phyloP scores from a whole-genome alignment of 2,113 vertebrate genomes.

The Brevimyrus niger region DNA sequence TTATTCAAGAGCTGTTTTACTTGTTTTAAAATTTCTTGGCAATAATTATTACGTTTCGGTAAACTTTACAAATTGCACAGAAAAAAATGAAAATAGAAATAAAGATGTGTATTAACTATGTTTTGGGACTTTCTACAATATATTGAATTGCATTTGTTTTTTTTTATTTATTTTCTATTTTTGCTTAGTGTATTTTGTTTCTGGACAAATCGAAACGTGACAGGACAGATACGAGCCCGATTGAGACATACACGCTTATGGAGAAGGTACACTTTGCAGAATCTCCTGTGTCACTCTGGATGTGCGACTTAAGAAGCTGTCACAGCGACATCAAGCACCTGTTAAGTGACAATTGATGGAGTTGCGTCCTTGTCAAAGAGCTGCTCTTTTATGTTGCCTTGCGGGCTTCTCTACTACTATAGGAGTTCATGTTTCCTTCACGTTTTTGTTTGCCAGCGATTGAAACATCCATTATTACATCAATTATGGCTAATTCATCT shows the following conservation, averaged over 20 bases:
- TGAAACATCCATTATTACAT: not conserved
- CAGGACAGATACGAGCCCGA: not conserved
- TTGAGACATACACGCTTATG: not conserved
- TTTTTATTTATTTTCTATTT: not conserved
- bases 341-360: conserved; percentile 9
- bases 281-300: not conserved
- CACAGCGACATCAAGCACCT: conserved; percentile 6
- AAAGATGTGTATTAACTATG: not conserved
- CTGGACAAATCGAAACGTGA: not conserved
- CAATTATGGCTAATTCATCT: not conserved
- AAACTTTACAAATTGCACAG: not conserved
- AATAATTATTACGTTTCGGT: not conserved
- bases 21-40: not conserved
- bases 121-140: not conserved
- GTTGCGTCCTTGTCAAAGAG: conserved; percentile 6
- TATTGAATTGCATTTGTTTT: not conserved
- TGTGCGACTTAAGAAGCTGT: not conserved
- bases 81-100: not conserved
- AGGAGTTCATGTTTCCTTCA: not conserved
- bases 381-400: not conserved
- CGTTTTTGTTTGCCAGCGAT: not conserved
- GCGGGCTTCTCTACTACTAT: not conserved
- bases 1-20: not conserved
- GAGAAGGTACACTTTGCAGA: not conserved
- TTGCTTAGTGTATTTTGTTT: not conserved